Conservation (phyloP, 37 sponge, comb jelly and placozoan genomes). For the Cladorhizidae sp. region DNA sequence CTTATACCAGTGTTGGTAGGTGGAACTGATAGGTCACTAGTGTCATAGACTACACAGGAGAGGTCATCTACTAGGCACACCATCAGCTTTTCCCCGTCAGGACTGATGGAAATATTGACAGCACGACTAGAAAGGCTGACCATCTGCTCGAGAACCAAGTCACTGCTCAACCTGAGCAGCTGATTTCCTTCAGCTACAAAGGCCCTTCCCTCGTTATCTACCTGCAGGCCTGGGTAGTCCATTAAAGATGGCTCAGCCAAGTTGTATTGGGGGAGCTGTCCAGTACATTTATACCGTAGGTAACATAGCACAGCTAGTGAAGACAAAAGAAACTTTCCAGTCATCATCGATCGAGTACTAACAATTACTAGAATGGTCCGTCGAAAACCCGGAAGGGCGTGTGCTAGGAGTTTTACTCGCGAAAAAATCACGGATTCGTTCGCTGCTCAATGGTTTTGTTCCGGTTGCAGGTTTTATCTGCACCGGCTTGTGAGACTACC, state of each 20-base stretch:
- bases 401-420: too few species aligned
- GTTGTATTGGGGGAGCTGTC: neutral
- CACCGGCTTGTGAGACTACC: too few species aligned
- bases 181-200: slow-evolving; percentile 24
- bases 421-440: too few species aligned
- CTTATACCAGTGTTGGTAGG: neutral
- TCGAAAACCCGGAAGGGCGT: too few species aligned
- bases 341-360: too few species aligned
- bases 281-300: neutral
- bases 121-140: neutral
- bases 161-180: slow-evolving; percentile 15
- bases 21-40: neutral
- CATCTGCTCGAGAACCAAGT: slow-evolving; percentile 6
- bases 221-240: neutral
- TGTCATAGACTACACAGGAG: slow-evolving; percentile 29
- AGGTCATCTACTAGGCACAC: slow-evolving; percentile 6
- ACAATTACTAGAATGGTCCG: too few species aligned
- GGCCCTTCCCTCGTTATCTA: slow-evolving; percentile 10
- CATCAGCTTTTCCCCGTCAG: slow-evolving; percentile 22
- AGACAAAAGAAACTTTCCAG: neutral
- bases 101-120: slow-evolving; percentile 11
- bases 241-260: neutral
- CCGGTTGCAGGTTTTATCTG: too few species aligned
- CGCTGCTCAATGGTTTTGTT: too few species aligned
- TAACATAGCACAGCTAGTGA: neutral